Evolutionary conservation across 2,113 vertebrate species (phyloP), one percentile per base, ranked within the genome.

Genomic region (Megaptera novaeangliae): DNA sequence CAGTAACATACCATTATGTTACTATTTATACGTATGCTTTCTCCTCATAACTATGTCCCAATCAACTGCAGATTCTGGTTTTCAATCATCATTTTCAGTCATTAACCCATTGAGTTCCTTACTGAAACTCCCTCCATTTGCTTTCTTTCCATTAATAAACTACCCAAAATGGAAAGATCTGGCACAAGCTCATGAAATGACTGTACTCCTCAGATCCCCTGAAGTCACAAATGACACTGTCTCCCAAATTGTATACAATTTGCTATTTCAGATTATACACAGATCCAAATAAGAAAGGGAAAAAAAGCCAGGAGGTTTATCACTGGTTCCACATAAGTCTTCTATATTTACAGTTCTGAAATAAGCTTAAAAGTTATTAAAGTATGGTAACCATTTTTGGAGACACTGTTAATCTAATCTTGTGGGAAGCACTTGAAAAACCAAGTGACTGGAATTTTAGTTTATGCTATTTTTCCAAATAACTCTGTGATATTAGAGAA

Each of bases 401-500:
- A 97, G 44, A 85, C 13, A 90, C 12, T 27, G 36, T 46, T 88
- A 63, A 39, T 66, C 34, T 88, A 84, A 78, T 49, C 20, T 88
- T 88, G 29, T 64, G 14, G 52, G n/a, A 71, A 87, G 9, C 11
- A 82, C 49, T 20, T 72, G 81, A 82, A 96, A 93, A 78, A 64
- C 4, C 39, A 88, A 96, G 61, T 63, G 39, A 78, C 15, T 69
- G 17, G 66, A 88, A 88, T 41, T 90, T 66, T 59, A 18, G 71
- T 90, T 95, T 86, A 74, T 84, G 80, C n/a, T 89, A n/a, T n/a
- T 95, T 88, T 95, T 59, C 63, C 15, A 69, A 46, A n/a, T 86
- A 95, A 78, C 36, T 71, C 55, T 90, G 29, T 84, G 71, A 69
- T 49, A 91, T 61, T 74, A n/a, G 64, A 88, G 59, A 93, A 94